Evolutionary conservation across 92 coral and sea anemone genomes (phyloP), one percentile per base, ranked within the genome.

Genomic region (Parazoanthus atlanticus): DNA sequence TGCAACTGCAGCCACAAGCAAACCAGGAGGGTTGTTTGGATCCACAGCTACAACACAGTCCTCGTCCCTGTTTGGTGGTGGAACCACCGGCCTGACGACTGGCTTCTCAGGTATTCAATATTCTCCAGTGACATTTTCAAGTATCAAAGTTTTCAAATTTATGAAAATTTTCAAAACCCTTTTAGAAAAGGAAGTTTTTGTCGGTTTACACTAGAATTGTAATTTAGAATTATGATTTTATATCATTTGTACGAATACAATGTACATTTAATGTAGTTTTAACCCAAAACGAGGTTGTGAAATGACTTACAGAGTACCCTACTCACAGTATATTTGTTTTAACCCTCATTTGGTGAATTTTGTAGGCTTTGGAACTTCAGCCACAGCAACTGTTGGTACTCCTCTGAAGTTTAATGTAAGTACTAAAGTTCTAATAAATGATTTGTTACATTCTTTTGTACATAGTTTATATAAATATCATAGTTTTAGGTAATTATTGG

Each of bases 381-480:
- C 86, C 8, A 74, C 90, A 66, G 86, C 92, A 70, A 86, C 89
- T 30, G 40, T 89, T 47, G 98, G 98, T 69, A 96, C 98, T 15
- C 94, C 96, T 21, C 77, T 92, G 54, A 96, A 96, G 90, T 96
- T 96, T 81, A 61, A 46, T 88, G 98, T 96, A 83, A 94, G 98
- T 88, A 13, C 19, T 52, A 52, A 52, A 52, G 21, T 2, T 13
- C 4, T 52, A 13, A 8, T 13, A 52, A 15, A 52, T 52, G 17
- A 16, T 52, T 52, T 13, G 58, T 15, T 52, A 19, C 49, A 43
- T 46, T 46, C 49, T 46, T 46, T 46, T 8, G 6, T 11, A 46
- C 12, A 8, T 46, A 9, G 6, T 46, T 46, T 11, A 46, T 36
- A 36, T 36, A 36, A 46, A 46, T 46, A 46, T 46, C 12, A 7